phyloP scores from a whole-genome alignment of 1,140 invertebrate genomes.

The Lethocerus indicus region DNA sequence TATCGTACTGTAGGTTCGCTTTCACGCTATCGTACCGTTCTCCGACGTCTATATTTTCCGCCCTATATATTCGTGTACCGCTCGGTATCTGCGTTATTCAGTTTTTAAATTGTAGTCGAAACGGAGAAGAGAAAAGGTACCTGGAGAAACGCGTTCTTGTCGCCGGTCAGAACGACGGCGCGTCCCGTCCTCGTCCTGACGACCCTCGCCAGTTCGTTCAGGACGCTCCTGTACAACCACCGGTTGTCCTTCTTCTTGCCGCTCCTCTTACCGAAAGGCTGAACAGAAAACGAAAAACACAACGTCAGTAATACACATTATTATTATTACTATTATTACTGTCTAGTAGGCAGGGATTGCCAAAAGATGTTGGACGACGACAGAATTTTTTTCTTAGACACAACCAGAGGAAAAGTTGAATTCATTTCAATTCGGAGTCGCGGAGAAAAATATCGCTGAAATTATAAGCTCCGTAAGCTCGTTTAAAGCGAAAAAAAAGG shows the following conservation, averaged over 20 bases:
- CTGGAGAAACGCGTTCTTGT: slow-evolving; percentile 27
- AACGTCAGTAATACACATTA: neutral
- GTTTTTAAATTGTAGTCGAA: slow-evolving; percentile 3
- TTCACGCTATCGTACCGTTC: too few relatives aligned
- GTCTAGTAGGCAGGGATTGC: too few relatives aligned
- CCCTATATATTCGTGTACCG: too few relatives aligned
- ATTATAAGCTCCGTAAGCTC: too few relatives aligned
- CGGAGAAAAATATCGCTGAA: too few relatives aligned
- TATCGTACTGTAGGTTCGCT: too few relatives aligned
- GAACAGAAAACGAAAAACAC: slow-evolving; percentile 17
- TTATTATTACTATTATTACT: neutral
- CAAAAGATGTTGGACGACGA: too few relatives aligned
- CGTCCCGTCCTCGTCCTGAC: slow-evolving; percentile 25
- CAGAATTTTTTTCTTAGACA: too few relatives aligned
- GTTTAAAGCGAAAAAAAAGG: too few relatives aligned
- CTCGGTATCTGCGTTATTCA: neutral
- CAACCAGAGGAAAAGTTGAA: too few relatives aligned
- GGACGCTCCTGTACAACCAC: slow-evolving; percentile 29
- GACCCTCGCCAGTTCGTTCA: slow-evolving; percentile 32
- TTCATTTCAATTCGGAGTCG: too few relatives aligned
- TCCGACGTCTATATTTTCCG: too few relatives aligned
- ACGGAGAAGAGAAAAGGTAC: slow-evolving; percentile 16
- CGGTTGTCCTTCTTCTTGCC: slow-evolving; percentile 31
- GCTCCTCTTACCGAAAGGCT: slow-evolving; percentile 38
- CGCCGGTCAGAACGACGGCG: slow-evolving; percentile 35